Percentiles rank a stretch among this genome's conserved stretches.
These are phyloP conservation scores for Nycticorax nycticorax DNA, from an alignment of 2,113 vertebrate genomes.

Conservation along the genomic window DNA sequence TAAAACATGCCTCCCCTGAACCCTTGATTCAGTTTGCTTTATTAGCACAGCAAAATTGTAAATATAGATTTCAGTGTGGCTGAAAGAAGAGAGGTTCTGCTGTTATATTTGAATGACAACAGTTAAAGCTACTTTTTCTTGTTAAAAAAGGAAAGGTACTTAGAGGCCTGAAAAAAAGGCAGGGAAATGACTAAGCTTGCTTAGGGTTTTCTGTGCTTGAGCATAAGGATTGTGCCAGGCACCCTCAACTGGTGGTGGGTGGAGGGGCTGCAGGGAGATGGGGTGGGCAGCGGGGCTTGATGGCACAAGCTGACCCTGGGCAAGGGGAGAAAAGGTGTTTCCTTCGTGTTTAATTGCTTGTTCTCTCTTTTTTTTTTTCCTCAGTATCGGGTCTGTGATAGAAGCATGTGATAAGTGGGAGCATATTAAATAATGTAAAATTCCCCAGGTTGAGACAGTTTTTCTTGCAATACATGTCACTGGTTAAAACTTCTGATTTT, in stretches of 20 bases:
- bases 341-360: not conserved
- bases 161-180: not conserved
- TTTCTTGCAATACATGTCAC: accelerated
- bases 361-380: not conserved
- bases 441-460: not conserved
- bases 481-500: not conserved
- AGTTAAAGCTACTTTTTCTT: not conserved
- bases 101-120: not conserved
- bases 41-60: not conserved
- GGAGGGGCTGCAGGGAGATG: not conserved
- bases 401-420: not conserved
- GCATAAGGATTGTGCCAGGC: accelerated
- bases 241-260: accelerated
- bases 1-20: not conserved
- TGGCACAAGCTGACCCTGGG: not conserved
- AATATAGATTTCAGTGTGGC: not conserved
- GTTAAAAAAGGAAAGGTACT: not conserved
- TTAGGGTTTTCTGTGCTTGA: not conserved
- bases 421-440: not conserved
- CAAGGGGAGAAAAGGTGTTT: not conserved
- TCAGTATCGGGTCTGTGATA: not conserved
- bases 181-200: not conserved
- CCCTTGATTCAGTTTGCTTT: not conserved
- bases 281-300: not conserved
- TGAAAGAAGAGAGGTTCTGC: not conserved